Percentiles rank a stretch among this genome's conserved stretches.
phyloP scores from a whole-genome alignment of 2,113 vertebrate species.

The Beaufortia kweichowensis region DNA sequence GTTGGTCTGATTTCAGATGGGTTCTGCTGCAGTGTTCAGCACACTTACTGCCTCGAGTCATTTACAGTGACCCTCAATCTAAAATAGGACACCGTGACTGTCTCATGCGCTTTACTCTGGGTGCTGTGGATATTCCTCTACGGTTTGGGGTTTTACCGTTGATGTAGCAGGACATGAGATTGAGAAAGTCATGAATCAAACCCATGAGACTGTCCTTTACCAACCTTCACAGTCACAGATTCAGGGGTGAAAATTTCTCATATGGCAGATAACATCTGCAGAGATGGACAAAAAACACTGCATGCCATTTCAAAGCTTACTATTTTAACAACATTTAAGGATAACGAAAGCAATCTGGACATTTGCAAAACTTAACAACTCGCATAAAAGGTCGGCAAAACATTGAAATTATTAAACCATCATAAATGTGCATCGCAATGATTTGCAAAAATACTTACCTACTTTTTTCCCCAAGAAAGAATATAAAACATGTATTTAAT shows the following conservation, averaged over 20 bases:
- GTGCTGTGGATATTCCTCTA: background rate
- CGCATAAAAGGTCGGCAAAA: too few relatives aligned
- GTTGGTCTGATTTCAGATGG: background rate
- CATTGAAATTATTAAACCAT: too few relatives aligned
- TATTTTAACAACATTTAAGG: too few relatives aligned
- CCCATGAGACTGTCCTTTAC: constrained; percentile 20
- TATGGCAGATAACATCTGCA: background rate
- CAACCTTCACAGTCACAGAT: background rate
- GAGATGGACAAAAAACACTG: background rate
- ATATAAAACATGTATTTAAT: too few relatives aligned
- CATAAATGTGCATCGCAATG: too few relatives aligned
- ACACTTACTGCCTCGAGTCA: background rate
- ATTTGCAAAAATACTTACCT: too few relatives aligned
- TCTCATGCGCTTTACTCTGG: background rate
- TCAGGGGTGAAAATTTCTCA: background rate
- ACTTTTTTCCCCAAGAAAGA: too few relatives aligned
- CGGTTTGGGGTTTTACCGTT: background rate
- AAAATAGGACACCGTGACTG: constrained; percentile 28
- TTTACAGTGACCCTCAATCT: constrained; percentile 25
- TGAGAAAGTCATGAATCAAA: constrained; percentile 33
- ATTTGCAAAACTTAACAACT: too few relatives aligned
- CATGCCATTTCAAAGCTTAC: too few relatives aligned
- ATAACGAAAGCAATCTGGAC: too few relatives aligned
- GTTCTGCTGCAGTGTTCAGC: constrained; percentile 23
- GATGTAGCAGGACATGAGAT: background rate